Conservation (phyloP, 2,888 invertebrate species). For the Ceraclea dissimilis region DNA sequence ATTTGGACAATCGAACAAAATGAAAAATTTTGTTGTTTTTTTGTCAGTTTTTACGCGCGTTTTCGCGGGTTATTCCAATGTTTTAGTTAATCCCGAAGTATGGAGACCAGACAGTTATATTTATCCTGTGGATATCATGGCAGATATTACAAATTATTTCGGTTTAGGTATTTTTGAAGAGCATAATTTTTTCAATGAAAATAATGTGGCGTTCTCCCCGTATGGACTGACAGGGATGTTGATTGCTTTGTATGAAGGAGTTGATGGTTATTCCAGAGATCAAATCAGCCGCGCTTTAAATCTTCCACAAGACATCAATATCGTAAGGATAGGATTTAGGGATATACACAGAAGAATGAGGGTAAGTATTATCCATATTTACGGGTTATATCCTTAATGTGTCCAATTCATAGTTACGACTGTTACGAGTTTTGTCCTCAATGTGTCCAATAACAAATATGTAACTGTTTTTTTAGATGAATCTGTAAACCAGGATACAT, state of each 20-base stretch:
- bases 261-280: conserved; percentile 61
- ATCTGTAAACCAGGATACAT: too few relatives aligned
- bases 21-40: background rate
- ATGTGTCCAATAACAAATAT: too few relatives aligned
- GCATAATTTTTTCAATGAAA: conserved; percentile 64
- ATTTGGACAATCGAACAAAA: background rate
- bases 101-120: conserved; percentile 19
- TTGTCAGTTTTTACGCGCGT: background rate
- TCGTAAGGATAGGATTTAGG: conserved; percentile 69
- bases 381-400: too few relatives aligned
- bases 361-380: conserved; percentile 44
- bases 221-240: conserved; percentile 75
- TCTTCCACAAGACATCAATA: conserved; percentile 64
- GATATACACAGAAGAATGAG: conserved; percentile 76
- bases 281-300: conserved; percentile 65
- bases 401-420: too few relatives aligned
- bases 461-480: too few relatives aligned
- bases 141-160: conserved; percentile 70
- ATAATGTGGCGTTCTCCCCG: conserved; percentile 79
- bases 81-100: background rate
- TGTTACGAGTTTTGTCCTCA: too few relatives aligned
- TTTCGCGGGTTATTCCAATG: background rate
- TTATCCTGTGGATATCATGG: conserved; percentile 66
- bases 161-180: conserved; percentile 61
- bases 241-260: conserved; percentile 71